Evolutionary conservation across 2,113 vertebrate species (phyloP).

Genomic region (Pelmatolapia mariae): DNA sequence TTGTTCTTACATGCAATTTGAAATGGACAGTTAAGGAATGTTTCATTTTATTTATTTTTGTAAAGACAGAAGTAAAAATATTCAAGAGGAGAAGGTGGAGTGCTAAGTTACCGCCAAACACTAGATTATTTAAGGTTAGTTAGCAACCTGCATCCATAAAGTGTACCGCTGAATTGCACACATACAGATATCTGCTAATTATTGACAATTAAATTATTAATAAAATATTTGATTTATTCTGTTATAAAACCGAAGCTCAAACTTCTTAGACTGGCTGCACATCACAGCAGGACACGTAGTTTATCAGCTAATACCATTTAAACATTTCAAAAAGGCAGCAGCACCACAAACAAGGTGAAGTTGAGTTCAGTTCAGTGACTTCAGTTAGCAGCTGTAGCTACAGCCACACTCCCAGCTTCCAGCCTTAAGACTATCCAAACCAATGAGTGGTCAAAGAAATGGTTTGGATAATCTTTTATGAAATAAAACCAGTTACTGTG

Average conservation of each 20-base stretch:
- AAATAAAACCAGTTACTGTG: not conserved
- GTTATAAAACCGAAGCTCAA: no score
- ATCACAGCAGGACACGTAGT: no score
- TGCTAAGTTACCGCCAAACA: not conserved
- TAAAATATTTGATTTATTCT: no score
- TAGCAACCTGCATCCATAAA: not conserved
- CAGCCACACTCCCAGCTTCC: not conserved
- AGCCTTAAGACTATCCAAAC: not conserved
- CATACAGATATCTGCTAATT: fast-evolving
- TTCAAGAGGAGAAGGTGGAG: not conserved
- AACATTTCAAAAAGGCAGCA: not conserved
- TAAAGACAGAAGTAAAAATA: not conserved
- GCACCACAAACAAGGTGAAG: fast-evolving
- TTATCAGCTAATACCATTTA: no score
- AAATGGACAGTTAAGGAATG: not conserved
- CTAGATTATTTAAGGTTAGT: not conserved
- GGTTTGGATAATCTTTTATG: fast-evolving
- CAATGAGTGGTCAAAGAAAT: fast-evolving
- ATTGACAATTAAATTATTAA: no score
- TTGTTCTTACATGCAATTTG: no score
- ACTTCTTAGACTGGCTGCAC: no score
- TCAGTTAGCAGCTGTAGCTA: not conserved
- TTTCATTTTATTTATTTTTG: not conserved
- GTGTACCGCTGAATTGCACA: not conserved
- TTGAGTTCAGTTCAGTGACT: not conserved